Base-by-base conservation (phyloP, 1,140 invertebrate genomes). In the Lepidostoma basale region DNA sequence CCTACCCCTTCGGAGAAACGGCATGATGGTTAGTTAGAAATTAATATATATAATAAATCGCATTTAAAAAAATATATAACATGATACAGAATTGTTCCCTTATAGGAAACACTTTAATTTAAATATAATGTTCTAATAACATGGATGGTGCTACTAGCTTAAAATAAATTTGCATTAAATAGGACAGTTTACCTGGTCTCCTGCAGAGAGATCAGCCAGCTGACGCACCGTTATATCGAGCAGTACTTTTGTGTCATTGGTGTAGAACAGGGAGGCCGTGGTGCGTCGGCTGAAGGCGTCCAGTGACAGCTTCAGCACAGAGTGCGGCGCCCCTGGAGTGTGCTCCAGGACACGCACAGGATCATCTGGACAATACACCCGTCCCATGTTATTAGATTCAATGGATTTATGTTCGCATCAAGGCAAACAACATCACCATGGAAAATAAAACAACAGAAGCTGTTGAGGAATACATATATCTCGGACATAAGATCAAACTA, bases 221-320 rank as follows among this genome's bases (percentile, higher is more conserved):
- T 96, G 92, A 25, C 94, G 83, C 18, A 96, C 88, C 45, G 96
- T 89, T 75, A 98, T 96, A 76, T 97, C 95, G 72, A 97, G 90
- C 23, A 97, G 84, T 33, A 97, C 95, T 81, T 93, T 94, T 2
- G 92, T 89, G 77, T 98, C 95, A 77, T 97, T 98, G 0, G 94
- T 95, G 77, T 97, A 98, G 77, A 97, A 94, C 30, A 97, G 85
- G 71, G 87, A 85, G 0, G 94, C 90, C 3, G 94, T 95, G 39
- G 86, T 82, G 58, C 87, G 83, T 52, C 86, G 87, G 45, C 86
- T 88, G 77, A 96, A 96, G 49, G 97, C 79, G 78, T 97, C 95
- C 39, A 88, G 88, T 62, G 95, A 89, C 68, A 98, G 85, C 81
- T 97, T 96, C 44, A 97, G 81, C 10, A 96, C 89, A 4, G 95